Evolutionary conservation across 2,113 vertebrate species (phyloP).

Genomic region (cat (Felis catus)): F.catus_Fca126_mat1.0 CM031414.1:3310001-3310500

Average conservation of each 20-base stretch:
- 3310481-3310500: too few species aligned
- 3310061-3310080: rapidly evolving
- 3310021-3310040: rapidly evolving
- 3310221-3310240: neutral
- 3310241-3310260: neutral
- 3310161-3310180: neutral
- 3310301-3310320: neutral
- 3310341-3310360: too few species aligned
- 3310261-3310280: neutral
- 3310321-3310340: neutral
- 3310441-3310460: rapidly evolving
- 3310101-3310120: rapidly evolving
- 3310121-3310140: neutral
- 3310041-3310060: neutral
- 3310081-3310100: neutral
- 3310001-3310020: rapidly evolving
- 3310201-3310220: rapidly evolving
- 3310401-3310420: neutral
- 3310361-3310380: rapidly evolving
- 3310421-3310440: neutral
- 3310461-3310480: rapidly evolving
- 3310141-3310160: too few species aligned
- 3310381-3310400: too few species aligned
- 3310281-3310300: neutral
- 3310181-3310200: neutral